A percentile compares a stretch with the other conserved stretches of the same genome.
Conservation (phyloP, 2,888 invertebrate species). For the Ctena decussata region DNA sequence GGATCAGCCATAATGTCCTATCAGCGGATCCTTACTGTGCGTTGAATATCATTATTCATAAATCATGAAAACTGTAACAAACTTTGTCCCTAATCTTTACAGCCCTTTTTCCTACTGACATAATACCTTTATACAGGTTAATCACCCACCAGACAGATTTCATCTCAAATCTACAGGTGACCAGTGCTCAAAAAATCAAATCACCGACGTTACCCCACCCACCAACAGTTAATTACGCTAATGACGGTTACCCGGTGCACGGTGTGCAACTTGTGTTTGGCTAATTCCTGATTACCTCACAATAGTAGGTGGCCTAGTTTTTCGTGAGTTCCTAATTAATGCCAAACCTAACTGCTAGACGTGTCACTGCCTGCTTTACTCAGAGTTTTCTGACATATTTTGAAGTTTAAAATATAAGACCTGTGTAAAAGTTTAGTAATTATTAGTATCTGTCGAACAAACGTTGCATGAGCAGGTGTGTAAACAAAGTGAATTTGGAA, state of each 20-base stretch:
- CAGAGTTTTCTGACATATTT: background rate
- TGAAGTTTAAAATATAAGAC: background rate
- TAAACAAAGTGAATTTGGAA: too few species aligned
- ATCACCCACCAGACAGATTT: background rate
- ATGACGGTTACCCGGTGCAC: background rate
- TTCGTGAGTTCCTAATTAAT: constrained; percentile 3
- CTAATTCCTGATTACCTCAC: background rate
- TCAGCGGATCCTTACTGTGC: background rate
- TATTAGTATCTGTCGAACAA: too few species aligned
- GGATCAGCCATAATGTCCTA: too few species aligned
- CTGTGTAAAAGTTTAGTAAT: too few species aligned
- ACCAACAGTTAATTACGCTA: background rate
- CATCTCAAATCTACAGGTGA: background rate
- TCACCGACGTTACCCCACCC: background rate
- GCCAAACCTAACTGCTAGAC: background rate
- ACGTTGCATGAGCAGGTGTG: too few species aligned
- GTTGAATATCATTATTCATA: background rate
- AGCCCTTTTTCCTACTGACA: background rate
- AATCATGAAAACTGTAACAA: background rate
- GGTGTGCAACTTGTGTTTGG: background rate
- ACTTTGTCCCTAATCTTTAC: background rate
- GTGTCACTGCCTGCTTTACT: background rate
- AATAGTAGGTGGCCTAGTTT: background rate
- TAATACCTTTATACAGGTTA: background rate
- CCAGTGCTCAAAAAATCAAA: background rate